Conservation (phyloP, 1,140 invertebrate genomes). For the Zaprionus africanus region DNA sequence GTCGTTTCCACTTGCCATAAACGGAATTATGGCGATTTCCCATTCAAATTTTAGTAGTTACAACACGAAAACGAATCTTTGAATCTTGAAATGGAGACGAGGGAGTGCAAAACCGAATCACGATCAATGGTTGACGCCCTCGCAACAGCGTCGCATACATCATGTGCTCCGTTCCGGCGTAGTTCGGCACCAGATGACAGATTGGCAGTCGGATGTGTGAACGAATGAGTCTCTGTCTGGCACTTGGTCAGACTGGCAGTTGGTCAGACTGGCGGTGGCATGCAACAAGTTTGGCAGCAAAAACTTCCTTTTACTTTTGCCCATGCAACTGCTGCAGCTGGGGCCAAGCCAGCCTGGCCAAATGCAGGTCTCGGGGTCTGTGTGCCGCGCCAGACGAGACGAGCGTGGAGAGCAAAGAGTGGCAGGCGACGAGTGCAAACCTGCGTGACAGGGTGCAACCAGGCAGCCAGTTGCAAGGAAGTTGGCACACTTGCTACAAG, state of each 20-base stretch:
- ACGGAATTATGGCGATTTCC: background rate
- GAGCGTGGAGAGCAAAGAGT: background rate
- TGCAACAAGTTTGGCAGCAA: slow-evolving; percentile 23
- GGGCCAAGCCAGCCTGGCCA: slow-evolving; percentile 12
- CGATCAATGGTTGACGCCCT: background rate
- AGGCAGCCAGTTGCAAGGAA: slow-evolving; percentile 65
- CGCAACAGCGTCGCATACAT: background rate
- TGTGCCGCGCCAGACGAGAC: slow-evolving; percentile 33
- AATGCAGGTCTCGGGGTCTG: slow-evolving; percentile 75
- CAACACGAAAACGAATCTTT: background rate
- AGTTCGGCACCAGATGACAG: background rate
- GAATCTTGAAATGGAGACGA: background rate
- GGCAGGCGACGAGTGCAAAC: slow-evolving; percentile 36
- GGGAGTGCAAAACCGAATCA: background rate
- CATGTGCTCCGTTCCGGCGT: slow-evolving; percentile 20
- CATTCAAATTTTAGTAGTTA: slow-evolving; percentile 3
- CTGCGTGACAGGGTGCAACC: slow-evolving; percentile 59
- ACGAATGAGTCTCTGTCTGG: background rate
- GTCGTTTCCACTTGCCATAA: background rate
- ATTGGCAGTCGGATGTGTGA: slow-evolving; percentile 12
- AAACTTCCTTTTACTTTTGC: slow-evolving; percentile 75
- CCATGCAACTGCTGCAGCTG: background rate
- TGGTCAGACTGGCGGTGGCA: background rate
- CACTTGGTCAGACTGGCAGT: slow-evolving; percentile 4
- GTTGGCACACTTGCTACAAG: slow-evolving; percentile 72